Evolutionary conservation across 2,888 invertebrate genomes (phyloP).

Genomic region (Caenorhabditis parvicauda): DNA sequence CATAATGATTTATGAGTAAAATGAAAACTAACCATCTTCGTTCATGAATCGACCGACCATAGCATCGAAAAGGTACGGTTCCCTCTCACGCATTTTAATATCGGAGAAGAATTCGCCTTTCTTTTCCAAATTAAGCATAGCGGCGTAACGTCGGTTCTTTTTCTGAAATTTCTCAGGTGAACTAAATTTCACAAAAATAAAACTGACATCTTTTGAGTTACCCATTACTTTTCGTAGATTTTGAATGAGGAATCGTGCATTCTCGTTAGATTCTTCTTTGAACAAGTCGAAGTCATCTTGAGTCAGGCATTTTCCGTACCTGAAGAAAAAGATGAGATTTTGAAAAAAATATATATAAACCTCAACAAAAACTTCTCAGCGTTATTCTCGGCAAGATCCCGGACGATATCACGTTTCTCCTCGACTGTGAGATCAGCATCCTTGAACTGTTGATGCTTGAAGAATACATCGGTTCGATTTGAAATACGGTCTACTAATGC

Average conservation of each 20-base stretch:
- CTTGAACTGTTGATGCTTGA: slow-evolving; percentile 42
- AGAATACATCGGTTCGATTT: slow-evolving; percentile 45
- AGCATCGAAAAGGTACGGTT: slow-evolving; percentile 85
- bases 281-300: slow-evolving; percentile 29
- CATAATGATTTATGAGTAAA: slow-evolving; percentile 6
- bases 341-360: slow-evolving; percentile 14
- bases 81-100: slow-evolving; percentile 86
- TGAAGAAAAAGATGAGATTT: slow-evolving; percentile 8
- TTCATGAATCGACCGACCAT: slow-evolving; percentile 82
- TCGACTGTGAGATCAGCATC: slow-evolving; percentile 43
- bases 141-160: slow-evolving; percentile 46
- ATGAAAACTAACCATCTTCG: slow-evolving; percentile 68
- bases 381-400: slow-evolving; percentile 27
- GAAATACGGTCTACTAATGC: too few relatives aligned
- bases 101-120: slow-evolving; percentile 77
- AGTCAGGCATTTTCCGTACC: slow-evolving; percentile 33
- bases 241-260: slow-evolving; percentile 24
- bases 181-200: background rate
- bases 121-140: slow-evolving; percentile 38
- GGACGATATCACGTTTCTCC: slow-evolving; percentile 35
- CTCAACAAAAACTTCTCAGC: slow-evolving; percentile 44
- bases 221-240: slow-evolving; percentile 5
- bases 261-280: slow-evolving; percentile 19
- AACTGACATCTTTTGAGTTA: too few relatives aligned
- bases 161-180: slow-evolving; percentile 18